A percentile compares a stretch with the other conserved stretches of the same genome.
These are phyloP conservation scores for Luehdorfia chinensis DNA, from an alignment of 1,140 invertebrate genomes.

Conservation along the genomic window DNA sequence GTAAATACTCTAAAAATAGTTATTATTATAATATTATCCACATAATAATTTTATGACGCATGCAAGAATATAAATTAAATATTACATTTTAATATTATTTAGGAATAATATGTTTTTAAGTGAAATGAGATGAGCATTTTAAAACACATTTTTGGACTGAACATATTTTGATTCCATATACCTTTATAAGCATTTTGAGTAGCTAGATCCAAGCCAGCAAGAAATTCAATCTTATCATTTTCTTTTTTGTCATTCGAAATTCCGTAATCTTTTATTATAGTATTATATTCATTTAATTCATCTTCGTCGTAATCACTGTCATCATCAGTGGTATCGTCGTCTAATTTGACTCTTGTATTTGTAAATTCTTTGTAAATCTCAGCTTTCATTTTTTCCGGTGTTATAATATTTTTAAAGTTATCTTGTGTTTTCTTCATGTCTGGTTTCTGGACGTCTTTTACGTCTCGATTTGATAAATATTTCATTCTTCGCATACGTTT, in stretches of 20 bases:
- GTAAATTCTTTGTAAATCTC: constrained; percentile 64
- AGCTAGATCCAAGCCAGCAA: constrained; percentile 55
- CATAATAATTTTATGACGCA: no score
- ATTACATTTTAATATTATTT: no score
- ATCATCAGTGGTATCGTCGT: constrained; percentile 41
- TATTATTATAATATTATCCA: no score
- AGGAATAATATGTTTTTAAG: no score
- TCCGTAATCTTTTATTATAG: constrained; percentile 49
- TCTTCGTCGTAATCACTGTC: constrained; percentile 67
- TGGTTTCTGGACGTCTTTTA: constrained; percentile 38
- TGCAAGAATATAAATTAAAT: no score
- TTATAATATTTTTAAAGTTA: constrained; percentile 51
- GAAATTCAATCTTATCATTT: constrained; percentile 51
- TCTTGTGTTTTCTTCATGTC: constrained; percentile 41
- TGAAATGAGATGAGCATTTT: no score
- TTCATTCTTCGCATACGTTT: constrained; percentile 50
- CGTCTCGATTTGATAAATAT: constrained; percentile 48
- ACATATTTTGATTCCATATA: no score
- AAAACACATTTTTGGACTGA: no score
- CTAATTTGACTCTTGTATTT: constrained; percentile 35
- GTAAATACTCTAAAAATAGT: no score
- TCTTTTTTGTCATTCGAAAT: constrained; percentile 24
- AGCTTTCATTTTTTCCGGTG: constrained; percentile 59
- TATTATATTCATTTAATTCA: constrained; percentile 46
- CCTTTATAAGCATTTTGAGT: constrained; percentile 53